Base-by-base conservation (phyloP, 2,888 invertebrate genomes). In the Metacarcinus magister region DNA sequence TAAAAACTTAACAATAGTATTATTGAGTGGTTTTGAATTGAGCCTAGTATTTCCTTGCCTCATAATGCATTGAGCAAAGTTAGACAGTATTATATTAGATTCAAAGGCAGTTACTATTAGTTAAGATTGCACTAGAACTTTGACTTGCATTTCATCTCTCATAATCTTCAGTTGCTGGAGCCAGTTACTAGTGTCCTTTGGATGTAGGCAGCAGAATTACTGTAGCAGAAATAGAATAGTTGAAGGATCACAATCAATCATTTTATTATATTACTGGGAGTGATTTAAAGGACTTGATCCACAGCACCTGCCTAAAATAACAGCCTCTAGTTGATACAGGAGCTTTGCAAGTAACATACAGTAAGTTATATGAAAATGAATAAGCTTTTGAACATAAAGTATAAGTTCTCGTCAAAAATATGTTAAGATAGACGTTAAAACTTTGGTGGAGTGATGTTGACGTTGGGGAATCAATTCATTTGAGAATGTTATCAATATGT, bases 61-160 rank as follows among this genome's bases (percentile, higher is more conserved):
- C 87, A 87, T 32, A 87, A 32, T 87, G 39, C 87, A 87, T 32
- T 87, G 39, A 87, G 39, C 87, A 87, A 32, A 32, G 39, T 32
- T 87, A 87, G 87, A 87, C 87, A 87, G 87, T 87, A 87, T 87
- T 87, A 87, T 32, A 87, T 75, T 75, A 75, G 75, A n/a, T 75
- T 75, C 75, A 75, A 75, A 75, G 75, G 75, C 75, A 75, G 75
- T 75, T 28, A 75, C 75, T 75, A 10, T 32, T 10, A 87, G 87
- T 87, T 13, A 87, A 87, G 10, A 87, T 87, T 87, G 87, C 87
- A 87, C 87, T 39, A 39, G 32, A 87, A 87, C 87, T 87, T 87
- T 87, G 39, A 32, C 87, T 87, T 87, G 8, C 39, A 39, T 87
- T 87, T 87, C 87, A 87, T 39, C 39, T 87, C 23, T 87, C 87